phyloP scores from a whole-genome alignment of 2,797 vertebrate genomes.

The Notolabrus celidotus region DNA sequence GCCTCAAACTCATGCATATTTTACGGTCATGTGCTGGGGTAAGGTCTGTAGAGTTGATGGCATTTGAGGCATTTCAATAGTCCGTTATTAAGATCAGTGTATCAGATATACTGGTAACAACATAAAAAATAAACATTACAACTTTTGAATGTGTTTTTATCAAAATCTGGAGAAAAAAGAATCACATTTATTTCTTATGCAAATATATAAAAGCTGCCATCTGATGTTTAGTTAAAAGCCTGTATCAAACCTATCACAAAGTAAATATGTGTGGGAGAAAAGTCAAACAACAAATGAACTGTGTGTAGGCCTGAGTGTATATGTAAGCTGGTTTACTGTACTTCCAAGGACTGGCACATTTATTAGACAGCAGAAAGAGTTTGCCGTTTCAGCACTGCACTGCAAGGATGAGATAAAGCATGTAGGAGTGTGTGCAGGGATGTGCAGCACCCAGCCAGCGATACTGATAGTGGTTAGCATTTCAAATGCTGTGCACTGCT shows the following conservation, averaged over 20 bases:
- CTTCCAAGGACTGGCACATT: constrained; percentile 37
- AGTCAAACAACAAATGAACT: constrained; percentile 12
- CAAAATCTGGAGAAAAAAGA: not conserved
- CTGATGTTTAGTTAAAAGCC: constrained; percentile 10
- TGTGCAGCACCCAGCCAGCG: constrained; percentile 38
- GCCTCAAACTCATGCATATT: constrained; percentile 35
- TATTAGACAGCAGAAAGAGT: constrained; percentile 32
- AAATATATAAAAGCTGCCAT: constrained; percentile 26
- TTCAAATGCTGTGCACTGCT: constrained; percentile 17
- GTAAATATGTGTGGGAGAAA: constrained; percentile 32
- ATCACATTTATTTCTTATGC: not conserved
- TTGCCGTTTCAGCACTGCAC: constrained; percentile 34
- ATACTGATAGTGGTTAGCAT: constrained; percentile 23
- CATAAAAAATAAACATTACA: not conserved
- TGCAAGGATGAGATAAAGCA: constrained; percentile 54
- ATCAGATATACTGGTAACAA: not conserved
- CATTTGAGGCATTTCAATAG: constrained; percentile 10
- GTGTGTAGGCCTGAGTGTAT: constrained; percentile 8
- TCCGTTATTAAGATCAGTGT: not conserved
- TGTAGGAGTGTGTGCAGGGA: constrained; percentile 59
- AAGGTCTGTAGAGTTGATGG: not conserved
- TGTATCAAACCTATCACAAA: constrained; percentile 20
- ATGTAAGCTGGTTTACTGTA: constrained; percentile 17
- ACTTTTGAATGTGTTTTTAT: not conserved
- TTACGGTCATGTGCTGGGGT: constrained; percentile 15